phyloP scores from a whole-genome alignment of 2,797 vertebrate species.

The Melanotaenia pygmaea region DNA sequence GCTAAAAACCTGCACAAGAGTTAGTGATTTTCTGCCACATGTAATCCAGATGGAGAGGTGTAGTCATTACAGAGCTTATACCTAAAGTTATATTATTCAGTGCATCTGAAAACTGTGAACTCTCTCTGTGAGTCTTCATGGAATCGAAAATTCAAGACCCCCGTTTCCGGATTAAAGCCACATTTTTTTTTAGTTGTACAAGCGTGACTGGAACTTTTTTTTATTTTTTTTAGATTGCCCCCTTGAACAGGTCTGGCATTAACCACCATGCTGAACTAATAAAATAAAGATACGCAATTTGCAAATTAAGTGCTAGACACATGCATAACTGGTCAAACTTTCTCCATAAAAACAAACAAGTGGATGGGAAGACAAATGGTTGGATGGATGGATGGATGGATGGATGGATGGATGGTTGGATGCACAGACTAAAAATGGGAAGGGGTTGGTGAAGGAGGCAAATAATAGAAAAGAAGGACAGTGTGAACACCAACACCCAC shows the following conservation, averaged over 20 bases:
- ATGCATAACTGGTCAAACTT: neutral
- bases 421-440: neutral
- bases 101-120: conserved; percentile 36
- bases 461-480: conserved; percentile 50
- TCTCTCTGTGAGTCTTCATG: conserved; percentile 29
- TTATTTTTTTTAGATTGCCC: neutral
- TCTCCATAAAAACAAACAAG: neutral
- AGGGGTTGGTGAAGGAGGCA: neutral
- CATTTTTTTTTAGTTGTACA: neutral
- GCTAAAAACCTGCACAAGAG: conserved; percentile 70
- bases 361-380: neutral
- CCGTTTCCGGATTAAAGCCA: neutral
- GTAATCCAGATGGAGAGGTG: conserved; percentile 78
- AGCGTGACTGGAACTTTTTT: neutral
- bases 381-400: neutral
- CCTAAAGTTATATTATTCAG: conserved; percentile 41
- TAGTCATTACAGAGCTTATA: conserved; percentile 59
- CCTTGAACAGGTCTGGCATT: neutral
- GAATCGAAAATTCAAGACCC: conserved; percentile 13
- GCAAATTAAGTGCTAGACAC: neutral
- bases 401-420: conserved; percentile 10
- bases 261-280: neutral
- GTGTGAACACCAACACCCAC: conserved; percentile 87
- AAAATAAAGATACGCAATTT: neutral
- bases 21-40: conserved; percentile 79